Conservation (phyloP, 2,888 invertebrate genomes). For the Tupiocoris notatus region DNA sequence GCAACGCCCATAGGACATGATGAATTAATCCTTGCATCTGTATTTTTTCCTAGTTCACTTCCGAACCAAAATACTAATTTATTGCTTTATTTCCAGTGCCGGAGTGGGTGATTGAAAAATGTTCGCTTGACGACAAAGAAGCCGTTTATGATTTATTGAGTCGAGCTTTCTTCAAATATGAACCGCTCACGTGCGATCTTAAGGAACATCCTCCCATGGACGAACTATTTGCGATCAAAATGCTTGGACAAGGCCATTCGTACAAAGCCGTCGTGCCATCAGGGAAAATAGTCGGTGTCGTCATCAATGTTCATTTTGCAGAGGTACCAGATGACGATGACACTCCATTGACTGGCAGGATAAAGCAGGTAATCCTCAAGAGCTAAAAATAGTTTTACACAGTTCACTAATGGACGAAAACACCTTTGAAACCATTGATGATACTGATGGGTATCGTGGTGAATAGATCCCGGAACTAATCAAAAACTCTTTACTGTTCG, state of each 20-base stretch:
- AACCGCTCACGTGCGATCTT: conserved; percentile 32
- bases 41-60: neutral
- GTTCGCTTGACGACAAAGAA: conserved; percentile 6
- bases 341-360: neutral
- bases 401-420: too few species aligned
- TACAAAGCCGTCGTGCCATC: conserved; percentile 36
- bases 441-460: too few species aligned
- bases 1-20: too few species aligned
- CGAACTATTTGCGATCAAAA: conserved; percentile 32
- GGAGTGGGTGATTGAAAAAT: conserved; percentile 23
- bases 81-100: conserved; percentile 21
- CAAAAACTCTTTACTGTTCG: too few species aligned
- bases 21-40: neutral
- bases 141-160: conserved; percentile 29
- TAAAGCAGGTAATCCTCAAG: neutral
- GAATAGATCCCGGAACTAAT: too few species aligned
- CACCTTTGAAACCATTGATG: too few species aligned
- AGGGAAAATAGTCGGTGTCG: conserved; percentile 42
- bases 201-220: conserved; percentile 7
- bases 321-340: conserved; percentile 2
- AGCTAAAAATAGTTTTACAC: too few species aligned
- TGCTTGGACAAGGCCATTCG: conserved; percentile 37
- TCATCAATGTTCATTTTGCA: conserved; percentile 24
- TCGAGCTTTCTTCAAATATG: conserved; percentile 30
- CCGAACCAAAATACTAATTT: neutral